Percentiles rank a stretch among this genome's conserved stretches.
phyloP scores from a whole-genome alignment of 2,888 invertebrate genomes.

The Leptarthrus brevirostris region DNA sequence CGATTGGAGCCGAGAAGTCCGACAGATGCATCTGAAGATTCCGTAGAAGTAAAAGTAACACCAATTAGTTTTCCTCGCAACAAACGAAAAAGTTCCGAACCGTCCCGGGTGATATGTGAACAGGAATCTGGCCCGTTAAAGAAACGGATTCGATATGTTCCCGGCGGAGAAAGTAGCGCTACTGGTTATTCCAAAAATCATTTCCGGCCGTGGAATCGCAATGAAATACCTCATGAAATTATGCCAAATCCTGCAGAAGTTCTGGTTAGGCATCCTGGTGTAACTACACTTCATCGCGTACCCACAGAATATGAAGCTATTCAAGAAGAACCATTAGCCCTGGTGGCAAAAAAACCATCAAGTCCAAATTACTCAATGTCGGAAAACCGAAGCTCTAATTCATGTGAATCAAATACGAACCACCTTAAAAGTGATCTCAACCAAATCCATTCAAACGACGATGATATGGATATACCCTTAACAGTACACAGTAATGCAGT shows the following conservation, averaged over 20 bases:
- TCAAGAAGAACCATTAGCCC: conserved; percentile 74
- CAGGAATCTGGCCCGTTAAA: conserved; percentile 73
- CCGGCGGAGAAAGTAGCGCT: conserved; percentile 43
- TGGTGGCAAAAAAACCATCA: conserved; percentile 69
- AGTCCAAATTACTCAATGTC: background rate
- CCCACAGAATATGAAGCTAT: conserved; percentile 55
- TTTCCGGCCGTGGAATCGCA: conserved; percentile 76
- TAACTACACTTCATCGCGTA: conserved; percentile 64
- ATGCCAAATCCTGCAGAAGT: conserved; percentile 69
- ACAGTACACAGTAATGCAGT: conserved; percentile 37
- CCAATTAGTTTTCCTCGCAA: conserved; percentile 70
- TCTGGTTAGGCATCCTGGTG: conserved; percentile 65
- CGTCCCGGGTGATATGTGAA: conserved; percentile 71
- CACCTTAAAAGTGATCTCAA: conserved; percentile 38
- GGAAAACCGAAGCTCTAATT: background rate
- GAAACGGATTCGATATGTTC: conserved; percentile 75
- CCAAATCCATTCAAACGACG: background rate
- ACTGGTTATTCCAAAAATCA: conserved; percentile 62
- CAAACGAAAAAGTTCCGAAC: conserved; percentile 77
- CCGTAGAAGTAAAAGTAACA: conserved; percentile 73
- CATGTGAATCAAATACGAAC: background rate
- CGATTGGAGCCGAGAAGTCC: conserved; percentile 71
- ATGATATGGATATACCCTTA: conserved; percentile 38
- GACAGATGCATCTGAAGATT: conserved; percentile 75
- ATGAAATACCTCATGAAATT: conserved; percentile 62